Base-by-base conservation (phyloP, 2,797 vertebrate genomes). In the Spinus pinus region DNA sequence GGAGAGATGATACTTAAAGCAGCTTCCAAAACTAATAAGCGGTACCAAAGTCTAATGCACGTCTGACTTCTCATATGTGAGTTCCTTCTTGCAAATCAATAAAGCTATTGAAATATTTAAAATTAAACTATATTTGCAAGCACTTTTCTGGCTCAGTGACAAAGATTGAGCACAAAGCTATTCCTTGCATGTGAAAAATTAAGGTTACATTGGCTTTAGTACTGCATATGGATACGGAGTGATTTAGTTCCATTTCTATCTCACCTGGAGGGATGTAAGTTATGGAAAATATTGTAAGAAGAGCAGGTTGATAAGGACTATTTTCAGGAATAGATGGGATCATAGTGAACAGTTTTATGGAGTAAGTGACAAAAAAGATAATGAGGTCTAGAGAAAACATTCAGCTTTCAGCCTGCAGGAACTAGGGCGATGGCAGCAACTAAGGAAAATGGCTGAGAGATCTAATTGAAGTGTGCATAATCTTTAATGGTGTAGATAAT, bases 401-500 rank as follows among this genome's bases (percentile, higher is more conserved):
- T 81, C 67, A 30, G 28, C 47, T 94, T 83, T 84, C 49, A 83
- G 82, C 89, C 91, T 81, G 56, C 33, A 79, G 92, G 77, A 94
- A 54, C 33, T 56, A 49, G 77, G 85, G 86, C 37, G 50, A 96
- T 81, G 42, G 67, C 69, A 90, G 88, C 82, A 94, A 41, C 82
- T 66, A 70, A 91, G 69, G 71, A 91, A 94, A 88, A 75, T 67
- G 66, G 86, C 44, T 94, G 86, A 88, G 92, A 87, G 70, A 94
- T 96, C 88, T 96, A 97, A 98, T 91, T 96, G 95, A 93, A 97
- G 88, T 91, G 88, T 94, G 84, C 17, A 42, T 96, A 97, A 97
- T 97, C 94, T 96, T 97, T 97, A 98, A 97, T 97, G 97, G 90
- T 94, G 96, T 97, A 97, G 97, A 97, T 97, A 97, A 97, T 96